These are phyloP conservation scores for Cettia cetti DNA, from an alignment of 2,113 vertebrate genomes.

Conservation along the genomic window DNA sequence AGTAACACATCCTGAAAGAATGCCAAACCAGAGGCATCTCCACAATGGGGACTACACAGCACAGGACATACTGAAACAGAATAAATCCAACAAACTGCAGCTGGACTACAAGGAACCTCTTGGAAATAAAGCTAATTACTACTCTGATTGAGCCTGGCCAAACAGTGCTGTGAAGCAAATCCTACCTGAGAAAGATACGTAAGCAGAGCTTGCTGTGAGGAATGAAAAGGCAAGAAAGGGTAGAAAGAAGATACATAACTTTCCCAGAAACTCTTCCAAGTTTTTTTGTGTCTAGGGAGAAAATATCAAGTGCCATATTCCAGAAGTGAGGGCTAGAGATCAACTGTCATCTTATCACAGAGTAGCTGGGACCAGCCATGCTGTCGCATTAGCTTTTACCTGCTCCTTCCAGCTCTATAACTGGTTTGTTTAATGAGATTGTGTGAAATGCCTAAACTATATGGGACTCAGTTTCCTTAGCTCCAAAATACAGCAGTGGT, in stretches of 20 bases:
- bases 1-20: neutral
- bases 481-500: neutral
- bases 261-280: neutral
- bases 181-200: neutral
- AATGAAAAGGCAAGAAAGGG: neutral
- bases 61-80: neutral
- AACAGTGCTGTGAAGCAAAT: neutral
- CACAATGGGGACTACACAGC: neutral
- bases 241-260: neutral
- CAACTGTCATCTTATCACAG: neutral
- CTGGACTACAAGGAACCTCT: neutral
- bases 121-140: neutral
- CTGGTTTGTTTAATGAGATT: neutral
- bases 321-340: neutral
- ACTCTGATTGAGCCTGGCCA: neutral
- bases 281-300: neutral
- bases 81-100: neutral
- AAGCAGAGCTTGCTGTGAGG: neutral
- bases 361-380: neutral
- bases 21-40: neutral
- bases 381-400: neutral
- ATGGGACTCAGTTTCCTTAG: neutral
- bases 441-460: neutral
- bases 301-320: neutral
- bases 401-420: neutral